Percentiles rank a stretch among this genome's conserved stretches.
Conservation (phyloP, 2,888 invertebrate genomes). For the Ametastegia equiseti region DNA sequence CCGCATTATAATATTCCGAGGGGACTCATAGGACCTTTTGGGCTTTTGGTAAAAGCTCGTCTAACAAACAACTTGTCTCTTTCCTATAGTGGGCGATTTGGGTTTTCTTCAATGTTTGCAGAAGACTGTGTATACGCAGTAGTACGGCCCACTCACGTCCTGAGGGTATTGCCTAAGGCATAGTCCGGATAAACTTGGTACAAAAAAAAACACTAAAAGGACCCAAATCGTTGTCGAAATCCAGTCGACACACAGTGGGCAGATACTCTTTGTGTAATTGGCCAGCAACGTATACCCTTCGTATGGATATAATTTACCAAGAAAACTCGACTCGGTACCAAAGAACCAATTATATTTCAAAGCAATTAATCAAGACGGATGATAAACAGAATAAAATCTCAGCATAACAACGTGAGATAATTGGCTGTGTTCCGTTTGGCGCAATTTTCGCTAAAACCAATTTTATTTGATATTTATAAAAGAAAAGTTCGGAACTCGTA, state of each 20-base stretch:
- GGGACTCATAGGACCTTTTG: not conserved
- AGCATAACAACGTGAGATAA: not conserved
- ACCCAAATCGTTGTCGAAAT: not conserved
- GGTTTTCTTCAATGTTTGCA: not conserved
- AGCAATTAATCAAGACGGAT: not conserved
- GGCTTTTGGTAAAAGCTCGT: not conserved
- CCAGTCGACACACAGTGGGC: slow-evolving; percentile 1
- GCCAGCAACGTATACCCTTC: not conserved
- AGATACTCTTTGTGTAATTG: not conserved
- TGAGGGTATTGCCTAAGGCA: slow-evolving; percentile 5
- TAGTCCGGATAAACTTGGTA: not conserved
- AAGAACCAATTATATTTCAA: not conserved
- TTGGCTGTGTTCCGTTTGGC: not conserved
- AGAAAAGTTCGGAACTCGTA: not conserved
- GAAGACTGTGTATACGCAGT: not conserved
- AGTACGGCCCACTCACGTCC: slow-evolving; percentile 1
- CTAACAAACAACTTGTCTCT: slow-evolving; percentile 4
- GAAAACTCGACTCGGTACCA: not conserved
- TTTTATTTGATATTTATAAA: not conserved
- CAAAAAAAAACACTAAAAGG: not conserved
- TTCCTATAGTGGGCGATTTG: not conserved
- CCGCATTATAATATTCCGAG: not conserved
- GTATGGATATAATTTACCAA: not conserved
- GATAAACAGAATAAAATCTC: not conserved
- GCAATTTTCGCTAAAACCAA: not conserved